Evolutionary conservation across 1,140 invertebrate genomes (phyloP).

Genomic region (Drosophila mayri): DNA sequence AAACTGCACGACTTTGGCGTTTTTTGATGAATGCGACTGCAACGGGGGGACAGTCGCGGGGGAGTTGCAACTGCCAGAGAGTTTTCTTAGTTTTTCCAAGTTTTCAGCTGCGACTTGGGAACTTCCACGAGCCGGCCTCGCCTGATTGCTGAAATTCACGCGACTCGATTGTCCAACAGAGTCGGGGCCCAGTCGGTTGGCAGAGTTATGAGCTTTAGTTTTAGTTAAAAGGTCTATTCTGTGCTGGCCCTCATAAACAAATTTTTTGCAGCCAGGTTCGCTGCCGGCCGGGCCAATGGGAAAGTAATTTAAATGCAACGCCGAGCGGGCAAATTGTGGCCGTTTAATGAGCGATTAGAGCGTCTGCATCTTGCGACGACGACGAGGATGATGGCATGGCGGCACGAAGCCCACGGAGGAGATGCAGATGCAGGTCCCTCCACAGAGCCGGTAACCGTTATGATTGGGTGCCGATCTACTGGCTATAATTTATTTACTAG

Average conservation of each 20-base stretch:
- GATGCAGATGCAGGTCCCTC: conserved; percentile 7
- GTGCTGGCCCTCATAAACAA: conserved; percentile 75
- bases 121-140: conserved; percentile 27
- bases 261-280: conserved; percentile 41
- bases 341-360: conserved; percentile 81
- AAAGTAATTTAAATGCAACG: conserved; percentile 79
- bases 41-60: conserved; percentile 15
- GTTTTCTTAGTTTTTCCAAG: conserved; percentile 9
- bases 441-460: conserved; percentile 31
- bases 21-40: conserved; percentile 78
- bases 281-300: conserved; percentile 57
- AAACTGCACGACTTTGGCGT: conserved; percentile 69
- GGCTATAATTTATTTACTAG: conserved; percentile 16
- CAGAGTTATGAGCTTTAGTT: conserved; percentile 78
- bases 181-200: conserved; percentile 3
- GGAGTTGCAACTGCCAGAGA: neutral
- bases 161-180: conserved; percentile 45
- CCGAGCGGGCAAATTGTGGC: conserved; percentile 73
- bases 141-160: conserved; percentile 79
- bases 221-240: conserved; percentile 75
- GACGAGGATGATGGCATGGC: conserved; percentile 42
- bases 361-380: conserved; percentile 27
- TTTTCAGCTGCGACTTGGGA: conserved; percentile 32
- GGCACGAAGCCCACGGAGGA: conserved; percentile 35
- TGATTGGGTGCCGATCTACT: conserved; percentile 36